These are phyloP conservation scores for Procambarus virginalis DNA, from an alignment of 1,140 invertebrate species.

Conservation along the genomic window DNA sequence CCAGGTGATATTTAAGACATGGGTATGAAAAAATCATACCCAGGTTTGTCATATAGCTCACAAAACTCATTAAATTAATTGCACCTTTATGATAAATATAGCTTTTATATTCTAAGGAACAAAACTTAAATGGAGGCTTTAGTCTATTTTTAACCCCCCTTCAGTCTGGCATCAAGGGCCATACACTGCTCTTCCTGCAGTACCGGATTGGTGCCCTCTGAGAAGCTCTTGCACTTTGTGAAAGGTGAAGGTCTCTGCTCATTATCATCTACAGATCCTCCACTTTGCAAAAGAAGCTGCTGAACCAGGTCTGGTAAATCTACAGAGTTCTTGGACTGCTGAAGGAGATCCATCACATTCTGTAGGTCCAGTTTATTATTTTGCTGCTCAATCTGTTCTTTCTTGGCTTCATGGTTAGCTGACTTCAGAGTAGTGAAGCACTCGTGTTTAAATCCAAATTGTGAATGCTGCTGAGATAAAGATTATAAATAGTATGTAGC, in stretches of 20 bases:
- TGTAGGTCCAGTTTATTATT: conserved; percentile 21
- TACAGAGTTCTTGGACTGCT: conserved; percentile 15
- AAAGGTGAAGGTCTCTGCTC: background rate
- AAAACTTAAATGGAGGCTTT: too few relatives aligned
- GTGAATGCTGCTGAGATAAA: background rate
- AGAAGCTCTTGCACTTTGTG: conserved; percentile 30
- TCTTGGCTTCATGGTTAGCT: background rate
- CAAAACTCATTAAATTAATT: too few relatives aligned
- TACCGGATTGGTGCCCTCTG: conserved; percentile 22
- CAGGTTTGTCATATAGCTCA: too few relatives aligned
- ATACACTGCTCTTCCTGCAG: conserved; percentile 15
- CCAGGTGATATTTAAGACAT: too few relatives aligned
- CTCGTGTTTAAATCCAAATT: background rate
- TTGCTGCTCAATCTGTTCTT: background rate
- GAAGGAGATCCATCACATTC: conserved; percentile 30
- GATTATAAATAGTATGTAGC: background rate
- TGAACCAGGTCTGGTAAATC: conserved; percentile 29
- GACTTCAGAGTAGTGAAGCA: background rate
- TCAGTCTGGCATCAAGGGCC: conserved; percentile 5
- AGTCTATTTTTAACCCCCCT: background rate
- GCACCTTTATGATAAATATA: too few relatives aligned
- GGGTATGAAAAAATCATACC: too few relatives aligned
- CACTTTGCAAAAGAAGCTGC: conserved; percentile 3
- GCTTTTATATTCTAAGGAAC: too few relatives aligned
- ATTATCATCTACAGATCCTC: background rate